phyloP scores from a whole-genome alignment of 1,140 invertebrate species.

The Spodoptera litura region DNA sequence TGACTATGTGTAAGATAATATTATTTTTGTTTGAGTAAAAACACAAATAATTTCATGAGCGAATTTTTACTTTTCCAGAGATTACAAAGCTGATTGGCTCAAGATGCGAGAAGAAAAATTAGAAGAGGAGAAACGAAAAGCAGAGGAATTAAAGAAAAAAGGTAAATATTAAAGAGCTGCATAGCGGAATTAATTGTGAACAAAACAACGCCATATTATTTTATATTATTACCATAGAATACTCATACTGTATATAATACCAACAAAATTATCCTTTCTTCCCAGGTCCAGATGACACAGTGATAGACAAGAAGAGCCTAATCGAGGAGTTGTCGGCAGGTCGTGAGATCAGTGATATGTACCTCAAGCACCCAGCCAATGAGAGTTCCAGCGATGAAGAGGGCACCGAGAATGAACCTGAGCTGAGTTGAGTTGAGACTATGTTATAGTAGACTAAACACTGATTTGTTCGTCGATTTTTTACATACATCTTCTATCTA shows the following conservation, averaged over 20 bases:
- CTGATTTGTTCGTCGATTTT: too few species aligned
- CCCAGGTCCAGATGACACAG: slow-evolving; percentile 62
- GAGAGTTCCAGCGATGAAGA: slow-evolving; percentile 92
- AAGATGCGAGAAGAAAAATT: slow-evolving; percentile 87
- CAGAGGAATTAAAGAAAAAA: slow-evolving; percentile 68
- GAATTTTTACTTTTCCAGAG: slow-evolving; percentile 79
- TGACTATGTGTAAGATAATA: too few species aligned
- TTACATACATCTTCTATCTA: too few species aligned
- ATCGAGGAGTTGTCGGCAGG: slow-evolving; percentile 86
- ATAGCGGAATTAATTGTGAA: too few species aligned
- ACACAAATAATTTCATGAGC: too few species aligned
- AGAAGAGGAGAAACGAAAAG: slow-evolving; percentile 82
- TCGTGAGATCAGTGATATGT: slow-evolving; percentile 89
- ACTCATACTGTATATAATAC: too few species aligned
- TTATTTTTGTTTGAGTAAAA: too few species aligned
- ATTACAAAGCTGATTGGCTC: slow-evolving; percentile 91
- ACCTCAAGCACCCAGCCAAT: slow-evolving; percentile 89
- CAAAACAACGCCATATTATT: too few species aligned
- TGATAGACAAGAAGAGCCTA: slow-evolving; percentile 77
- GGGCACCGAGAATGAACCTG: slow-evolving; percentile 84
- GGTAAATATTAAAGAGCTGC: neutral
- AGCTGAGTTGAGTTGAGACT: slow-evolving; percentile 14
- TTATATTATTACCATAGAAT: too few species aligned
- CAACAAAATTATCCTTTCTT: neutral
- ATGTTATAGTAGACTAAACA: too few species aligned